A percentile compares a stretch with the other conserved stretches of the same genome.
phyloP scores from a whole-genome alignment of 2,888 invertebrate species.

The Rhingia rostrata region DNA sequence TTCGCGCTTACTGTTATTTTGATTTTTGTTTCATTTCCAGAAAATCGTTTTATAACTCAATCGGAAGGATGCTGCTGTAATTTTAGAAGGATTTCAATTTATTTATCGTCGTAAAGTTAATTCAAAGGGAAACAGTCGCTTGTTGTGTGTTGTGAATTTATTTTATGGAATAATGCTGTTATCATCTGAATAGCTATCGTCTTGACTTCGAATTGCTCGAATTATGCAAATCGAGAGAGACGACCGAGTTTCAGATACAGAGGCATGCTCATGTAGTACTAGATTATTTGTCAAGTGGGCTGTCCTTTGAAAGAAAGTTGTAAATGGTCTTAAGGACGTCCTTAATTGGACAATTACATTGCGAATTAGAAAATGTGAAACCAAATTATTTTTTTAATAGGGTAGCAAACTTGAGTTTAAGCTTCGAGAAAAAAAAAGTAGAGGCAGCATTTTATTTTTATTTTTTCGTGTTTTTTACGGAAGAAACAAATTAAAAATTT shows the following conservation, averaged over 20 bases:
- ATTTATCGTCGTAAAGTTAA: neutral
- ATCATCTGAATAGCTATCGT: neutral
- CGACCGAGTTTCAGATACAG: neutral
- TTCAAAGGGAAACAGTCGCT: neutral
- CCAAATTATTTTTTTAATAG: neutral
- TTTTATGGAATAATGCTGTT: conserved; percentile 8
- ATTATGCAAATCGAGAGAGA: conserved; percentile 14
- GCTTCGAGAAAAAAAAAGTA: too few relatives aligned
- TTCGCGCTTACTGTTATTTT: conserved; percentile 28
- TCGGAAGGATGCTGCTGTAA: neutral
- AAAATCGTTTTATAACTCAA: conserved; percentile 48
- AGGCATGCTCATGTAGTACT: conserved; percentile 16
- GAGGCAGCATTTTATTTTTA: too few relatives aligned
- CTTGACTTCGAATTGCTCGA: conserved; percentile 4
- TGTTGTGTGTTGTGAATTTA: neutral
- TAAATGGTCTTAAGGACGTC: conserved; percentile 9
- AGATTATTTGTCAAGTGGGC: neutral
- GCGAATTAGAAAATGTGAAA: neutral
- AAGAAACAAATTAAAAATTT: too few relatives aligned
- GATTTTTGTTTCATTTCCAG: conserved; percentile 45
- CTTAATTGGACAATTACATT: conserved; percentile 13
- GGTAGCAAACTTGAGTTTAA: neutral
- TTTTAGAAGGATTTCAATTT: conserved; percentile 8
- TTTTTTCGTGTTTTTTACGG: too few relatives aligned
- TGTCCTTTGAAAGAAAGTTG: neutral